These are phyloP conservation scores for Brachypterus glaber DNA, from an alignment of 2,888 invertebrate species.

Conservation along the genomic window DNA sequence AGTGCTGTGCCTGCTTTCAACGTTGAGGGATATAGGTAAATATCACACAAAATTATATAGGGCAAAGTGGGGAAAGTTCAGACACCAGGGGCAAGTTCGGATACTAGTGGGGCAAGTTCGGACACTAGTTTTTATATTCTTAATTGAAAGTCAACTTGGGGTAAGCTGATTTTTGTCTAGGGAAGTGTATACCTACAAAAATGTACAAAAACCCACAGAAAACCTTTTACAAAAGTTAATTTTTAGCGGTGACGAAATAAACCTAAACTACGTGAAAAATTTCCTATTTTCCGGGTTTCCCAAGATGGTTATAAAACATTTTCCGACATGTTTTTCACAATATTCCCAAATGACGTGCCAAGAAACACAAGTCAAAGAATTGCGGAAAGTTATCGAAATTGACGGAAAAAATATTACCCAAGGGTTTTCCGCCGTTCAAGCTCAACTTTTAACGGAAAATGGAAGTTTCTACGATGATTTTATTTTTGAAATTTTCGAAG, in stretches of 20 bases:
- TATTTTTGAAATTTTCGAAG: slow-evolving; percentile 72
- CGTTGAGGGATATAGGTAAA: slow-evolving; percentile 80
- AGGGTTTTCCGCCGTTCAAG: slow-evolving; percentile 87
- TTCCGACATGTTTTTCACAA: slow-evolving; percentile 70
- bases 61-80: too few relatives aligned
- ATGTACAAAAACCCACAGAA: too few relatives aligned
- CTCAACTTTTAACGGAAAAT: slow-evolving; percentile 77
- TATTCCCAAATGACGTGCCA: slow-evolving; percentile 65
- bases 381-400: slow-evolving; percentile 20
- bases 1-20: slow-evolving; percentile 89
- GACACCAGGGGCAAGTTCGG: too few relatives aligned
- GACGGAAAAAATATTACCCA: slow-evolving; percentile 11
- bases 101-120: too few relatives aligned
- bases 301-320: slow-evolving; percentile 68
- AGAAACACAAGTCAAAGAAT: slow-evolving; percentile 36
- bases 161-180: too few relatives aligned
- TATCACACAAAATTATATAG: too few relatives aligned
- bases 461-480: slow-evolving; percentile 91
- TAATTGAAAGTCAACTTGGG: too few relatives aligned
- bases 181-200: too few relatives aligned
- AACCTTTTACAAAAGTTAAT: too few relatives aligned
- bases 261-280: slow-evolving; percentile 57
- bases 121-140: too few relatives aligned
- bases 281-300: slow-evolving; percentile 60
- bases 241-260: slow-evolving; percentile 45